These are phyloP conservation scores for Psophia crepitans DNA, from an alignment of 2,113 vertebrate species.

Conservation along the genomic window DNA sequence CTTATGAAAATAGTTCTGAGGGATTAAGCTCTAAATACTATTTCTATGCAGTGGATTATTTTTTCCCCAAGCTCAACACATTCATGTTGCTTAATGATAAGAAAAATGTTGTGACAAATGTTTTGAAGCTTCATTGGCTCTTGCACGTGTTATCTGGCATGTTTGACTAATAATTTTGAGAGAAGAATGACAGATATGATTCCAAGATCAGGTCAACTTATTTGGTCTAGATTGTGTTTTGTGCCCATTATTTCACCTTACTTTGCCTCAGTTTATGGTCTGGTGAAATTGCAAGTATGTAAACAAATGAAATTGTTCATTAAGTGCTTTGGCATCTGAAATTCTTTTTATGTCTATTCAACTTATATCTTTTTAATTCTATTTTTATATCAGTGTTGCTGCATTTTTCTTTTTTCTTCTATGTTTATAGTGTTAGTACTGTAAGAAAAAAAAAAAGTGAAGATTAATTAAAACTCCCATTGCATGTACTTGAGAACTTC, in stretches of 20 bases:
- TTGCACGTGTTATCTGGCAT: not conserved
- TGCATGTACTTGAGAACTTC: not conserved
- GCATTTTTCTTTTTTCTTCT: not conserved
- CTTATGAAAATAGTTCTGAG: constrained; percentile 49
- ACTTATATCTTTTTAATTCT: too few relatives aligned
- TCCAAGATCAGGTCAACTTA: not conserved
- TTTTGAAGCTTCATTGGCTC: not conserved
- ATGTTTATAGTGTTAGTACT: not conserved
- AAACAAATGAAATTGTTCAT: not conserved
- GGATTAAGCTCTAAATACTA: constrained; percentile 55
- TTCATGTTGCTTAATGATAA: constrained; percentile 50
- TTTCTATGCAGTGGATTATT: constrained; percentile 58
- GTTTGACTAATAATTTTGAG: constrained; percentile 4
- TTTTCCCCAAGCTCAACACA: constrained; percentile 26
- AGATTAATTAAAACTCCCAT: not conserved
- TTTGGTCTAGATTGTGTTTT: not conserved
- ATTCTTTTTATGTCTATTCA: too few relatives aligned
- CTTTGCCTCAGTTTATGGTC: not conserved
- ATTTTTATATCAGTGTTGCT: not conserved
- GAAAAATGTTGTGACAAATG: constrained; percentile 17
- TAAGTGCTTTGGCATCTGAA: not conserved
- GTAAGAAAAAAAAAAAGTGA: not conserved
- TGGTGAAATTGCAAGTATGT: not conserved
- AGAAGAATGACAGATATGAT: not conserved
- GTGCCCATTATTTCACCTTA: not conserved